Conservation (phyloP, 2,888 invertebrate genomes). For the Drosophila nigritarsus region DNA sequence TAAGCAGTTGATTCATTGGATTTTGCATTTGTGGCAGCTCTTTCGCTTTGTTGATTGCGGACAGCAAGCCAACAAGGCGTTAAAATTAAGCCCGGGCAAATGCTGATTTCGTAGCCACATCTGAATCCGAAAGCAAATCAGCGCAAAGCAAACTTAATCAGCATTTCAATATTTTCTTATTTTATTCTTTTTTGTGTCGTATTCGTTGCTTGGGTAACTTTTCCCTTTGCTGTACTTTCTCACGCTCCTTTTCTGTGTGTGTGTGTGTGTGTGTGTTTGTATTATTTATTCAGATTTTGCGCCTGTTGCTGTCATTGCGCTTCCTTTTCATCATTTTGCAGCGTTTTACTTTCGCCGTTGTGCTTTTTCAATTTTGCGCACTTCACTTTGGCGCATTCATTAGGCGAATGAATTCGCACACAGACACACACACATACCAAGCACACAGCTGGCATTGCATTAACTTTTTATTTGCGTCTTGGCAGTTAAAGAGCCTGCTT, state of each 20-base stretch:
- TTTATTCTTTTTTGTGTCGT: constrained; percentile 1
- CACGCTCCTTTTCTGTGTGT: background rate
- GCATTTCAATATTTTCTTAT: constrained; percentile 74
- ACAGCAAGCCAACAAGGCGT: constrained; percentile 47
- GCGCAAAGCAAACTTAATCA: constrained; percentile 76
- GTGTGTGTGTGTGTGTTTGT: constrained; percentile 13
- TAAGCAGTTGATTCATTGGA: constrained; percentile 45
- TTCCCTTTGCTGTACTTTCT: constrained; percentile 31
- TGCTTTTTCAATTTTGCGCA: constrained; percentile 60
- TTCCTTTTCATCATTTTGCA: constrained; percentile 52
- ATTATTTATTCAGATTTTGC: constrained; percentile 78
- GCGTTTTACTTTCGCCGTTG: constrained; percentile 21
- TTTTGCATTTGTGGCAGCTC: constrained; percentile 31
- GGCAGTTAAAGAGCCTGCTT: constrained; percentile 36
- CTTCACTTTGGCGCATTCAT: constrained; percentile 74
- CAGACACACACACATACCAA: background rate
- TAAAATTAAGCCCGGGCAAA: constrained; percentile 50
- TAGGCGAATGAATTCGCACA: constrained; percentile 73
- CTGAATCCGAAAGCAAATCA: constrained; percentile 53
- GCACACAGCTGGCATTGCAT: constrained; percentile 36
- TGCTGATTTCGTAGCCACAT: constrained; percentile 25
- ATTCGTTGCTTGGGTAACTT: constrained; percentile 25
- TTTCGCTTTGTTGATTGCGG: constrained; percentile 71
- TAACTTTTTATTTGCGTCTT: constrained; percentile 44
- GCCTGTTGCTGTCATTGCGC: constrained; percentile 76